Evolutionary conservation across 2,797 vertebrate genomes (phyloP), one percentile per base, ranked within the genome.

Genomic region (Vespertilio murinus): DNA sequence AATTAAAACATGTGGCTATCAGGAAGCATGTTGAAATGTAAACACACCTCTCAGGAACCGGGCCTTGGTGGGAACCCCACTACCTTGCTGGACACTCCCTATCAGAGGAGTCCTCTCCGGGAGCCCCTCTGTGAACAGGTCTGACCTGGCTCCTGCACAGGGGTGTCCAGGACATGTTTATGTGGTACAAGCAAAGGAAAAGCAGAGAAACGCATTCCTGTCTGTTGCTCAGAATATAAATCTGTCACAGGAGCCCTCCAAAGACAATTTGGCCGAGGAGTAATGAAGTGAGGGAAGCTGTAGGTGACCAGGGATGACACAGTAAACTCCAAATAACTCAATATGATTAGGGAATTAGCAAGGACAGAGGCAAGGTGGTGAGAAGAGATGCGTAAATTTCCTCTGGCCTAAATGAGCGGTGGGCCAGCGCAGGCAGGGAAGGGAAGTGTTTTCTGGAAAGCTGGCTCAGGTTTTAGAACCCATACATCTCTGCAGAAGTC

Each of bases 191-290:
- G 98, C 91, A 97, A 98, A 98, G 98, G 95, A 98, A 98, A 98
- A 98, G 94, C 98, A 98, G 98, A 98, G 97, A 97, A 95, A 97
- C 59, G 1, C 98, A 98, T 98, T 98, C 98, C 98, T 98, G 97
- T 98, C 98, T 98, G 97, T 98, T 97, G 96, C 98, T 98, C 98
- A 98, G 98, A 97, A 98, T 96, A 98, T 98, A 98, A 98, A 98
- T 98, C 98, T 98, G 98, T 97, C 98, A 96, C 42, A 88, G 86
- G 73, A 97, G 95, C 88, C 97, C 97, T 98, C 95, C 95, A 97
- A 98, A 98, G 97, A 98, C 97, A 98, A 97, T 98, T 98, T 98
- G 95, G 96, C 94, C 0, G 20, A 97, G 97, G 96, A 98, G 77
- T 98, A 98, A 98, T 98, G 98, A 98, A 98, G 98, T 98, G 98